Evolutionary conservation across 2,888 invertebrate genomes (phyloP).

Genomic region (Pristionchus exspectatus): DNA sequence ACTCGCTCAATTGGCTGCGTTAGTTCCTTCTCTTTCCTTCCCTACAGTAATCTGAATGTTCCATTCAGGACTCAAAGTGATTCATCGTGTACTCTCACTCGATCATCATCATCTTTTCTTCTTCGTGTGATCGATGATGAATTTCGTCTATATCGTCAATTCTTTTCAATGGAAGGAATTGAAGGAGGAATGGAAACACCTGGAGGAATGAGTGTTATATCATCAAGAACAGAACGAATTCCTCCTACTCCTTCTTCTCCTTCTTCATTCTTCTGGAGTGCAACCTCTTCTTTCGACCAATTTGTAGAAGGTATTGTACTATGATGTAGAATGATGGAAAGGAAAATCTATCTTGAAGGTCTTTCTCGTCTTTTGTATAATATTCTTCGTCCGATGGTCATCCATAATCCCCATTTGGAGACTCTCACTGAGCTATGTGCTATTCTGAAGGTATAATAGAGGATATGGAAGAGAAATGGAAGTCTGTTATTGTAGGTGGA

Average conservation of each 20-base stretch:
- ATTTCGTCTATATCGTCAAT: constrained; percentile 90
- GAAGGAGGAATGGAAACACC: background rate
- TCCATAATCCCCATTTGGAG: constrained; percentile 96
- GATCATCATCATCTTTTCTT: constrained; percentile 91
- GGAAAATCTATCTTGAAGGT: background rate
- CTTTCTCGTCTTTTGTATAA: constrained; percentile 85
- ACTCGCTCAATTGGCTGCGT: constrained; percentile 65
- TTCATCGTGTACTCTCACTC: constrained; percentile 79
- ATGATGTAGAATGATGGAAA: background rate
- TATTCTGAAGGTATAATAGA: constrained; percentile 86
- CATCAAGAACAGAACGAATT: background rate
- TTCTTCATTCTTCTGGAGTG: constrained; percentile 54
- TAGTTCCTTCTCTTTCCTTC: background rate
- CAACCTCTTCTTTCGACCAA: constrained; percentile 49
- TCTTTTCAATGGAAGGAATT: background rate
- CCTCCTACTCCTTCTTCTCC: constrained; percentile 44
- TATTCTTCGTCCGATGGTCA: constrained; percentile 91
- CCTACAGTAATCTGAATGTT: background rate
- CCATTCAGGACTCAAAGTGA: constrained; percentile 67
- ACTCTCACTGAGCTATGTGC: constrained; percentile 96
- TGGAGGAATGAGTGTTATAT: constrained; percentile 6
- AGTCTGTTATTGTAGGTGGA: constrained; percentile 81
- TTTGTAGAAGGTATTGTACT: constrained; percentile 9
- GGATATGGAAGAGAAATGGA: background rate
- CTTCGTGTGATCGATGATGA: constrained; percentile 96